phyloP scores from a whole-genome alignment of 2,888 invertebrate species.

The Xestoiulus laeticollis region DNA sequence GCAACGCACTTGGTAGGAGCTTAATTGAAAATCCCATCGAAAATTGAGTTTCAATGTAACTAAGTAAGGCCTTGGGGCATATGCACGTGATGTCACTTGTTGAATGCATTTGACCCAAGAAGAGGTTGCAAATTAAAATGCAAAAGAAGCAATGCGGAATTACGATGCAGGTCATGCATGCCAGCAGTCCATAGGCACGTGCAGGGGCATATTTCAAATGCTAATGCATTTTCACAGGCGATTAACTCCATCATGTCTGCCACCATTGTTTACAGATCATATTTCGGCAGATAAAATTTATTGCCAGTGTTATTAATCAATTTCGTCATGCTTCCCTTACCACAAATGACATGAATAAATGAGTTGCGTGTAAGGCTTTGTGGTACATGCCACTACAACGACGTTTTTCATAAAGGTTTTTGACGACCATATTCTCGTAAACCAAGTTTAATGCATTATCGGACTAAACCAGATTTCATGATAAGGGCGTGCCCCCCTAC shows the following conservation, averaged over 20 bases:
- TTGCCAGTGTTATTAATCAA: slow-evolving; percentile 3
- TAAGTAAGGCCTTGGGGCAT: not conserved
- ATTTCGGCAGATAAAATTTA: not conserved
- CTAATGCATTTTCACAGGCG: slow-evolving; percentile 20
- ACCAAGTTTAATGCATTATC: too few species aligned
- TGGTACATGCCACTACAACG: too few species aligned
- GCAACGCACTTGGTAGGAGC: not conserved
- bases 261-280: not conserved
- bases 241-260: not conserved
- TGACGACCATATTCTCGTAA: too few species aligned
- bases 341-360: not conserved
- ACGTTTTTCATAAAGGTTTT: too few species aligned
- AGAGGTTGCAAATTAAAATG: not conserved
- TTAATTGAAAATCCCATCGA: not conserved
- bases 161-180: not conserved
- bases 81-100: not conserved
- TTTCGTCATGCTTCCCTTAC: not conserved
- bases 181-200: not conserved
- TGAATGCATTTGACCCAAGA: not conserved
- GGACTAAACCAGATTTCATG: too few species aligned
- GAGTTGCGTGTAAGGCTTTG: not conserved
- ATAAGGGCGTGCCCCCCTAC: too few species aligned
- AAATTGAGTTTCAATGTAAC: not conserved
- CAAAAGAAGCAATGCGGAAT: not conserved
- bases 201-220: not conserved